Base-by-base conservation (phyloP, 2,113 vertebrate species). In the Struthio camelus region DNA sequence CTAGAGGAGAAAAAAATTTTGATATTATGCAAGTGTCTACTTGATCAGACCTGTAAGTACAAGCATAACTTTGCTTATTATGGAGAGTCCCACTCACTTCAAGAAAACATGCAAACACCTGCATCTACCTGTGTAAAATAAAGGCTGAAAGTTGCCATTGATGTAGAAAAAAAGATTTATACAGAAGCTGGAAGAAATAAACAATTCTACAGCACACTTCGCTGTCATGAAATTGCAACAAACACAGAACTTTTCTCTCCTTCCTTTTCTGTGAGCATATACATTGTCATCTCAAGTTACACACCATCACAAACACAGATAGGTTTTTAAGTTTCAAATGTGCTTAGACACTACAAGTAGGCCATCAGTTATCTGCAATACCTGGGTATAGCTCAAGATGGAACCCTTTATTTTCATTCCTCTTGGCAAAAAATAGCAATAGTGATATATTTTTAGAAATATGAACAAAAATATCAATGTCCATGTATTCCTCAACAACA, bases 351-450 rank as follows among this genome's bases (percentile, higher is more conserved):
- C 20, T 46, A 44, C 65, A 59, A 32, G 59, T 81, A 78, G 34
- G 14, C 25, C 72, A 23, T 62, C 58, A 73, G 48, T 81, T 77
- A 70, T 48, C 56, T 95, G 93, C 69, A 94, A 62, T 91, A 80
- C 62, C 62, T 89, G 59, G 36, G 30, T 70, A 87, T 11, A 92
- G 70, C 85, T 93, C 84, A 87, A 95, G 89, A 76, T 89, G 91
- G 85, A 96, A 96, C 77, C 58, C 58, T 76, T 93, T 90, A 58
- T 94, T 91, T 93, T 89, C 58, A 24, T 84, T 89, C 59, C 50
- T 67, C 30, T 75, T 80, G 48, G 24, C 10, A 18, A 80, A 75
- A 56, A 75, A 23, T 3, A 62, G 14, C 7, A 82, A 67, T 32
- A 34, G 16, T 36, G 16, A 40, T 27, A 69, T 6, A 10, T 15